phyloP scores from a whole-genome alignment of 2,797 vertebrate genomes.

The Pipistrellus kuhlii region DNA sequence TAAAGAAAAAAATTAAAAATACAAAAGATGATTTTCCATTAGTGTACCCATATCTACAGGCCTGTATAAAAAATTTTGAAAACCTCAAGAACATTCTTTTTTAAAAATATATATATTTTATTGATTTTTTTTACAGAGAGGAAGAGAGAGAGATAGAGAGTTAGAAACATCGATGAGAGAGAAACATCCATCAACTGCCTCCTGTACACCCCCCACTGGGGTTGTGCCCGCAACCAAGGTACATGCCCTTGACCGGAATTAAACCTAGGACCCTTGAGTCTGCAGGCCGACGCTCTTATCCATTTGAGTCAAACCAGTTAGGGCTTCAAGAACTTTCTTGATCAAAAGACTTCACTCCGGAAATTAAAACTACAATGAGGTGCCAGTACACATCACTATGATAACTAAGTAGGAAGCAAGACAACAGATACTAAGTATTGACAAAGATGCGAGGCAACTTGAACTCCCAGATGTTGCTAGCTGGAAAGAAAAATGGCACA shows the following conservation, averaged over 20 bases:
- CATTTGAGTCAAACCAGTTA: no score
- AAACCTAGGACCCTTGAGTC: no score
- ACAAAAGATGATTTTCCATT: not conserved
- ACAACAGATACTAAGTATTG: not conserved
- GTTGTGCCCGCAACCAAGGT: no score
- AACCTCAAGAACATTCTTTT: not conserved
- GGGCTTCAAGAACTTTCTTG: not conserved
- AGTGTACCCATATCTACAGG: not conserved
- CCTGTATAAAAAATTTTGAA: not conserved
- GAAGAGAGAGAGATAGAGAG: no score
- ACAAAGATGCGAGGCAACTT: not conserved
- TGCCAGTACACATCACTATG: not conserved
- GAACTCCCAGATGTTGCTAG: not conserved
- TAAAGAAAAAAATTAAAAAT: slow-evolving; percentile 61
- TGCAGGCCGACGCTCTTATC: no score
- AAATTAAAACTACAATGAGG: slow-evolving; percentile 34
- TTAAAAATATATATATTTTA: no score
- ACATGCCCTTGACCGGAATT: no score
- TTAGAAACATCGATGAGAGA: no score
- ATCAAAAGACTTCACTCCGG: slow-evolving; percentile 7
- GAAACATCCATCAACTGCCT: no score
- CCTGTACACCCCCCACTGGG: no score
- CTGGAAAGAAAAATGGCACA: not conserved
- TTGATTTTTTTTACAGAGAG: no score
- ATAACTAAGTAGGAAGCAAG: not conserved